A percentile compares a stretch with the other conserved stretches of the same genome.
Evolutionary conservation across 2,888 invertebrate genomes (phyloP).

Genomic region (Diogma glabrata): DNA sequence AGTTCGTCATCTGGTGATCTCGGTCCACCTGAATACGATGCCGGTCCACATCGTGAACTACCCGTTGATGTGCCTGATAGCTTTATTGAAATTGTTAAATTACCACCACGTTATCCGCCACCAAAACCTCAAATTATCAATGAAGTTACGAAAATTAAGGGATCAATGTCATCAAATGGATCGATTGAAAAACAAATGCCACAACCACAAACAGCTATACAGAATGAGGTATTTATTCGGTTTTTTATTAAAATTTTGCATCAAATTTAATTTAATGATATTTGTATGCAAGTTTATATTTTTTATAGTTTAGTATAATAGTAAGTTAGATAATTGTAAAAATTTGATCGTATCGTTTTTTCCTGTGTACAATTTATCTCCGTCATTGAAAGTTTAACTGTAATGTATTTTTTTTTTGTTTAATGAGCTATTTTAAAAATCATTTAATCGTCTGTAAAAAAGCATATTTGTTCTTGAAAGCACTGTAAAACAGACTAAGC

Average conservation of each 20-base stretch:
- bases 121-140: constrained; percentile 30
- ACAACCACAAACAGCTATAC: constrained; percentile 25
- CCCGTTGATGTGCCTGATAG: constrained; percentile 84
- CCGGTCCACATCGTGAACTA: constrained; percentile 45
- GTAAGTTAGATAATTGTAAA: no score
- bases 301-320: no score
- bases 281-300: no score
- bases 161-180: constrained; percentile 24
- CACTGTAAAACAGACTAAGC: no score
- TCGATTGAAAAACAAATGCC: constrained; percentile 25
- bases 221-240: constrained; percentile 30
- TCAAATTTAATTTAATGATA: background rate
- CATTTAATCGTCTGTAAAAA: no score
- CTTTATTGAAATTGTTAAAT: constrained; percentile 74
- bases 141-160: constrained; percentile 25
- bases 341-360: no score
- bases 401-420: no score
- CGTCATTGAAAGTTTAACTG: no score
- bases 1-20: constrained; percentile 26
- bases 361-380: no score
- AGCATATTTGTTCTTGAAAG: no score
- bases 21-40: constrained; percentile 32
- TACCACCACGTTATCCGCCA: constrained; percentile 54
- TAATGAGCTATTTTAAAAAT: no score
- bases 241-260: constrained; percentile 7